A percentile compares a stretch with the other conserved stretches of the same genome.
Evolutionary conservation across 2,113 vertebrate species (phyloP).

Genomic region (Telmatochromis brichardi): DNA sequence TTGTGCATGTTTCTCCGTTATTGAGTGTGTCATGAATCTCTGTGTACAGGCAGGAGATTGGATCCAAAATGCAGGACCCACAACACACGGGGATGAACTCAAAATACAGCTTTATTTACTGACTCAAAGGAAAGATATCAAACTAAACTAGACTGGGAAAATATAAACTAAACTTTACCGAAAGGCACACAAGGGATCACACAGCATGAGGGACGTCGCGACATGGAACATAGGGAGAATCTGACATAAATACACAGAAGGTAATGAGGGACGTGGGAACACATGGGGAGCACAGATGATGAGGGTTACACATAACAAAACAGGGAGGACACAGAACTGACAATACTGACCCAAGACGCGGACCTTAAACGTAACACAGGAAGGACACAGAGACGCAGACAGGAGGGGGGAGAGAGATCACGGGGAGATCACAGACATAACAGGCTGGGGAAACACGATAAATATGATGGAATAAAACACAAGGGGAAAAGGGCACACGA

Average conservation of each 20-base stretch:
- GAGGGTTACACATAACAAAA: neutral
- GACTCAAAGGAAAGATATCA: neutral
- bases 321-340: neutral
- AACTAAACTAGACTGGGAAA: neutral
- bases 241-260: neutral
- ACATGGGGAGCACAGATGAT: neutral
- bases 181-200: neutral
- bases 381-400: neutral
- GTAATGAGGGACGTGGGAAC: neutral
- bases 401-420: neutral
- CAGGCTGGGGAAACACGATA: neutral
- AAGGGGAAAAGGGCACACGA: neutral
- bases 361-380: neutral
- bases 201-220: neutral
- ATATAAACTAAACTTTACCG: neutral
- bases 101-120: neutral
- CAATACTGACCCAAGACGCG: neutral
- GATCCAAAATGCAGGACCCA: neutral
- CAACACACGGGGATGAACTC: accelerated
- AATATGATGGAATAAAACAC: neutral
- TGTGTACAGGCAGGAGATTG: neutral
- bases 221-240: neutral
- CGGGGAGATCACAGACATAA: neutral
- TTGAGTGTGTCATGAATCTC: neutral
- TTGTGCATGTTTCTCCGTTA: neutral